Base-by-base conservation (phyloP, 2,797 vertebrate species). In the Microctenopoma steveboyesi region DNA sequence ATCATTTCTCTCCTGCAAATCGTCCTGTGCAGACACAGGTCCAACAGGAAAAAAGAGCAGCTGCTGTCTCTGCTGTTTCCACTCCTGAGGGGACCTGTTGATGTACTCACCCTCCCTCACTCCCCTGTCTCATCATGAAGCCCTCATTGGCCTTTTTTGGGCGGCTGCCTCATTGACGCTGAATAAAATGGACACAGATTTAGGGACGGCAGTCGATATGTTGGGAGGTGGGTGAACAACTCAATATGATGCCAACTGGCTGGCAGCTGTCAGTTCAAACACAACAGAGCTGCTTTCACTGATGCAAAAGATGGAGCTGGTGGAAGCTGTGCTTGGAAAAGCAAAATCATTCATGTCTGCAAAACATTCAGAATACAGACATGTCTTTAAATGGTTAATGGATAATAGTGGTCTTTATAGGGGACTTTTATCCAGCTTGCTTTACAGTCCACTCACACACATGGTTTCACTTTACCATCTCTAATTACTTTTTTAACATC, bases 151-250 rank as follows among this genome's bases (percentile, higher is more conserved):
- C 27, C 62, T 56, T 59, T 59, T 59, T 47, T 63, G 47, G 25
- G 5, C 35, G 4, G 42, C 35, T 37, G 33, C 46, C 64, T 69
- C 64, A 48, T 71, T 22, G 33, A 63, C 58, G 65, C 73, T 80
- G 77, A 78, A 71, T 82, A 57, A 84, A 62, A 78, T 39, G 11
- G 60, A 65, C 66, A 30, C 56, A 69, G 49, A 83, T 69, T 72
- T 64, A 77, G 65, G 46, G 27, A 59, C 25, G 25, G 28, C 4
- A 53, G 52, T 77, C 43, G n/a, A 78, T 76, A 75, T 69, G 69
- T 55, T 57, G 52, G 52, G 46, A 50, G 51, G 59, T 52, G 43
- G 53, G 30, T 49, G 47, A 25, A 59, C 63, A 54, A 39, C 42
- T 77, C 69, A 77, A 68, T 77, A 52, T 39, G 67, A 51, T 58